Percentiles rank a stretch among this genome's conserved stretches.
These are phyloP conservation scores for Euglossa dilemma DNA, from an alignment of 1,140 invertebrate genomes.

Conservation along the genomic window DNA sequence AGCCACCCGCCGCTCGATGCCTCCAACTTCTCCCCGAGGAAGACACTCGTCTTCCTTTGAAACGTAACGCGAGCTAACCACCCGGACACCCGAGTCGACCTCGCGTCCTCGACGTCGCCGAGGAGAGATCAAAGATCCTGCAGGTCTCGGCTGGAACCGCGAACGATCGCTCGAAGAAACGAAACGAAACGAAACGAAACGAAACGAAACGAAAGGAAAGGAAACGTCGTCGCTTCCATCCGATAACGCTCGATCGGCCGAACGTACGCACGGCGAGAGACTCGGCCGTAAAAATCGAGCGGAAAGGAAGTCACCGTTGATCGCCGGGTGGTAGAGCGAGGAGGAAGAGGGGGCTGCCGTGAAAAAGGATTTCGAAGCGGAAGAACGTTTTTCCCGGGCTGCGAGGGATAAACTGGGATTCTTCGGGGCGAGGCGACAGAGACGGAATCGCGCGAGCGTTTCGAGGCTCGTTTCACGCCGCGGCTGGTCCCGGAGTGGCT, in stretches of 20 bases:
- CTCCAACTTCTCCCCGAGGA: too few species aligned
- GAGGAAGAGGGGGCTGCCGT: not conserved
- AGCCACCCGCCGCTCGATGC: not conserved
- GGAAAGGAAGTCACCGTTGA: constrained; percentile 21
- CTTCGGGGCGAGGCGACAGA: not conserved
- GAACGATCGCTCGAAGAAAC: too few species aligned
- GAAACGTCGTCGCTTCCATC: constrained; percentile 8
- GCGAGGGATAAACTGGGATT: constrained; percentile 35
- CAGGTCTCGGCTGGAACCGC: too few species aligned
- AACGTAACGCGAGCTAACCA: too few species aligned
- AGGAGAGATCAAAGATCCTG: too few species aligned
- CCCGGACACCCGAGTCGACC: too few species aligned
- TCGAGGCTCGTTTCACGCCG: constrained; percentile 60
- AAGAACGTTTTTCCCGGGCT: constrained; percentile 53
- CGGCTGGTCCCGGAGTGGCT: constrained; percentile 58
- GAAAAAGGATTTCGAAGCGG: constrained; percentile 33
- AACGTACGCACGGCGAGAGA: not conserved
- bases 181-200: too few species aligned
- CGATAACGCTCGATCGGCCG: constrained; percentile 7
- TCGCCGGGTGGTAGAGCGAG: constrained; percentile 23
- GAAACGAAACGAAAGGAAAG: too few species aligned
- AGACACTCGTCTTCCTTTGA: too few species aligned
- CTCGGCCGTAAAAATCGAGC: constrained; percentile 29
- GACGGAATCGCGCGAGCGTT: constrained; percentile 38
- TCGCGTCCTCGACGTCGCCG: too few species aligned